Evolutionary conservation across 2,797 vertebrate species (phyloP).

Genomic region (Sebastes elongatus): DNA sequence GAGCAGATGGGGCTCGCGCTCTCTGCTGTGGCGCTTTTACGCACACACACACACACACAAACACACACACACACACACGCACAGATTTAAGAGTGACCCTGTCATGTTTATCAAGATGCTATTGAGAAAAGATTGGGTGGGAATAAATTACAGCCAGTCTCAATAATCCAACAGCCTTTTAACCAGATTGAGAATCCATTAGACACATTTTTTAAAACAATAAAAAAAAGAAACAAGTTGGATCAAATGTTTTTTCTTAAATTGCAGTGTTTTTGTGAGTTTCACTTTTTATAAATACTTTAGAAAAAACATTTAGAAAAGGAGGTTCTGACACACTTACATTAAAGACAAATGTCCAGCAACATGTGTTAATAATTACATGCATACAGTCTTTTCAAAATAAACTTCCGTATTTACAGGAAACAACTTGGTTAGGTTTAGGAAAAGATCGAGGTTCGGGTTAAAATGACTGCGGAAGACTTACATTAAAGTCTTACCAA

Average conservation of each 20-base stretch:
- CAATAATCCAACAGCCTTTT: slow-evolving; percentile 19
- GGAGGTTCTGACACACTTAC: not conserved
- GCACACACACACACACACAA: not conserved
- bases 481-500: not conserved
- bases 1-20: slow-evolving; percentile 93
- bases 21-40: slow-evolving; percentile 53
- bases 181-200: not conserved
- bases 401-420: too few relatives aligned
- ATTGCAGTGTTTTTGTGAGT: not conserved
- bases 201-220: not conserved
- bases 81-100: slow-evolving; percentile 60
- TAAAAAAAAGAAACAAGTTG: not conserved
- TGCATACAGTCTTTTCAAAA: too few relatives aligned
- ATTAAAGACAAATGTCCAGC: not conserved
- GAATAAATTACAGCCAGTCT: slow-evolving; percentile 26
- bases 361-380: too few relatives aligned
- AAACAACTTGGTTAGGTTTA: too few relatives aligned
- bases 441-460: too few relatives aligned
- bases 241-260: not conserved
- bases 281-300: not conserved
- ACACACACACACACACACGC: slow-evolving; percentile 61
- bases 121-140: slow-evolving; percentile 8
- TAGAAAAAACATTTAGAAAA: not conserved
- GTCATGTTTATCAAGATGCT: slow-evolving; percentile 63
- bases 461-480: too few relatives aligned